A percentile compares a stretch with the other conserved stretches of the same genome.
Conservation (phyloP, 2,888 invertebrate genomes). For the Ennomos erosarius region DNA sequence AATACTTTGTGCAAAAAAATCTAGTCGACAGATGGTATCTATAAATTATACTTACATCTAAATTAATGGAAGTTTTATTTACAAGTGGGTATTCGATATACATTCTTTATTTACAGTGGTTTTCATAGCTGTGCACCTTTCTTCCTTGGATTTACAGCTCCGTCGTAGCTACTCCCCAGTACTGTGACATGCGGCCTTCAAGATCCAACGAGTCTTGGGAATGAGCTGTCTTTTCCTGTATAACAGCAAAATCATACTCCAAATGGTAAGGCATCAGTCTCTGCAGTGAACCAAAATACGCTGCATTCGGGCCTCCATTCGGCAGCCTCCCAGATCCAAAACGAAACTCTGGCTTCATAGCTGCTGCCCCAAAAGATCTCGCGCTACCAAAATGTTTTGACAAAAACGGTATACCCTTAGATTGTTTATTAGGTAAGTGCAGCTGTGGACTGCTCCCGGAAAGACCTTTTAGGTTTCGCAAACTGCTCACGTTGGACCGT, state of each 20-base stretch:
- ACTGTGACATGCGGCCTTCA: constrained; percentile 94
- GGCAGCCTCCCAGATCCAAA: constrained; percentile 86
- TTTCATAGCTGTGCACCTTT: too few species aligned
- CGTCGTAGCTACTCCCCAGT: constrained; percentile 96
- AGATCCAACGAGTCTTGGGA: constrained; percentile 91
- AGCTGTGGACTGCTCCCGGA: constrained; percentile 90
- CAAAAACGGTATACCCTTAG: constrained; percentile 82
- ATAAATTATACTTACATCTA: constrained; percentile 65
- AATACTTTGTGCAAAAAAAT: constrained; percentile 81
- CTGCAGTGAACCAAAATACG: constrained; percentile 94
- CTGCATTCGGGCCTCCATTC: constrained; percentile 93
- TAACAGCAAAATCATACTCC: constrained; percentile 93
- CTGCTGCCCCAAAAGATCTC: constrained; percentile 89
- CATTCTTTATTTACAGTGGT: too few species aligned
- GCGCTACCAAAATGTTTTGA: constrained; percentile 93
- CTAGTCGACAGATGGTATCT: constrained; percentile 82
- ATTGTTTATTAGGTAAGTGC: constrained; percentile 72
- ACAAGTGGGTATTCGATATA: constrained; percentile 46
- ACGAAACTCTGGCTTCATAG: constrained; percentile 85
- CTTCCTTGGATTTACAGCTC: constrained; percentile 86
- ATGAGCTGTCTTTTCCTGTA: constrained; percentile 89
- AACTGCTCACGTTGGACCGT: constrained; percentile 79
- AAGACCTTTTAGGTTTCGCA: constrained; percentile 86
- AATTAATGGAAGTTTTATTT: constrained; percentile 76
- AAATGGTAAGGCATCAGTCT: constrained; percentile 92